Evolutionary conservation across 2,113 vertebrate species (phyloP), one percentile per base, ranked within the genome.

Genomic region (Ranitomeya variabilis): DNA sequence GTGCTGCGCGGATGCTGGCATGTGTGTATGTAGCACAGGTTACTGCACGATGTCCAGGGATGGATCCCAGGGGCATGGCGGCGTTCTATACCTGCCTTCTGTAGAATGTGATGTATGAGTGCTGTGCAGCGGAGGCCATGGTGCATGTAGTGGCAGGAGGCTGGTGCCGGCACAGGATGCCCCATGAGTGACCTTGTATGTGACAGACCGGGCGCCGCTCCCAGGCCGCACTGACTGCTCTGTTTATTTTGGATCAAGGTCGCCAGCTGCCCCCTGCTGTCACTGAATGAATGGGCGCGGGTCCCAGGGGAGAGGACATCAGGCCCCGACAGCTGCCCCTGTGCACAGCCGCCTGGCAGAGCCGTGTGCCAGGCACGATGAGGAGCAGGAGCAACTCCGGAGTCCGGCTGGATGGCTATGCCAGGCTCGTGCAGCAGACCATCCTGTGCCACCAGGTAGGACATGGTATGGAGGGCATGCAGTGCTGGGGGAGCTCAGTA

Each of bases 371-470:
- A 59, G 54, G 77, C 54, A 13, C 13, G 59, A 99, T 99, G 98
- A 95, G 97, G 93, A 99, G 98, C 93, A 95, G 98, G 90, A 99
- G 98, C 92, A 99, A 99, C 91, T 99, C 98, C 0, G 98, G 98
- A 67, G 98, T 99, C 87, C 94, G 97, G 52, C 92, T 99, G 92
- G 98, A 99, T 86, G 96, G 97, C 0, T 99, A 97, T 37, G 97
- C 96, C 74, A 94, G 97, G 52, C 95, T 99, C 66, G 95, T 99
- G 51, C 97, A 99, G 64, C 96, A 97, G 90, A 99, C 98, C 14
- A 99, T 99, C 91, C 93, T 99, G 31, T 95, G 96, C 89, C 96
- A 97, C 86, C 98, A 99, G 97, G 98, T 98, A 92, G 93, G 80
- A 62, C n/a, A 81, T 8, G 10, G 1, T 15, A 31, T 31, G 26